These are phyloP conservation scores for Ypsolopha scabrella DNA, from an alignment of 2,888 invertebrate species.

Conservation along the genomic window DNA sequence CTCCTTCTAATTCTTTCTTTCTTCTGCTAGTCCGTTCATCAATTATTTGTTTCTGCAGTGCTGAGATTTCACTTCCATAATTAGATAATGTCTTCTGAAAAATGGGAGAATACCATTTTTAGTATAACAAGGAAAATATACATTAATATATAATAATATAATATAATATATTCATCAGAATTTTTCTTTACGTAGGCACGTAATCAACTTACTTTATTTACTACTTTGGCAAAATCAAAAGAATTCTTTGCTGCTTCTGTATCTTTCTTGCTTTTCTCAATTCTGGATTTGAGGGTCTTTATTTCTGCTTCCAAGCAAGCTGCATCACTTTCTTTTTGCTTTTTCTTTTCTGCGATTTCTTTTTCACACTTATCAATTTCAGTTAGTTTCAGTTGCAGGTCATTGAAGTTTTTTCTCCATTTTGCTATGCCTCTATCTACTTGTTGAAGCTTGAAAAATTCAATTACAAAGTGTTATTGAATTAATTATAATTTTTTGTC, in stretches of 20 bases:
- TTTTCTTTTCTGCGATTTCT: conserved; percentile 34
- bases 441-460: conserved; percentile 30
- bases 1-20: conserved; percentile 21
- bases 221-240: conserved; percentile 21
- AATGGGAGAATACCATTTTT: too few species aligned
- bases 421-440: conserved; percentile 33
- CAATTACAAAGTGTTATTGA: too few species aligned
- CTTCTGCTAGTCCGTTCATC: too few species aligned
- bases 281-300: conserved; percentile 27
- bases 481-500: too few species aligned
- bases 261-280: conserved; percentile 31
- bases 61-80: too few species aligned
- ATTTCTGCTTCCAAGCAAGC: conserved; percentile 38
- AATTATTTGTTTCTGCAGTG: too few species aligned
- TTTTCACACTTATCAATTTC: conserved; percentile 27
- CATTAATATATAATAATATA: too few species aligned
- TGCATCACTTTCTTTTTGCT: conserved; percentile 38
- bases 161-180: too few species aligned
- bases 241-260: conserved; percentile 20
- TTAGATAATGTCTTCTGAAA: too few species aligned
- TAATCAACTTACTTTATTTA: too few species aligned
- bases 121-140: too few species aligned
- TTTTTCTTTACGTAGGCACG: too few species aligned
- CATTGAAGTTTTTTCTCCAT: conserved; percentile 49
- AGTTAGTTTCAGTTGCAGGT: conserved; percentile 36